phyloP scores from a whole-genome alignment of 2,113 vertebrate genomes.

The Platycercus adscitus region DNA sequence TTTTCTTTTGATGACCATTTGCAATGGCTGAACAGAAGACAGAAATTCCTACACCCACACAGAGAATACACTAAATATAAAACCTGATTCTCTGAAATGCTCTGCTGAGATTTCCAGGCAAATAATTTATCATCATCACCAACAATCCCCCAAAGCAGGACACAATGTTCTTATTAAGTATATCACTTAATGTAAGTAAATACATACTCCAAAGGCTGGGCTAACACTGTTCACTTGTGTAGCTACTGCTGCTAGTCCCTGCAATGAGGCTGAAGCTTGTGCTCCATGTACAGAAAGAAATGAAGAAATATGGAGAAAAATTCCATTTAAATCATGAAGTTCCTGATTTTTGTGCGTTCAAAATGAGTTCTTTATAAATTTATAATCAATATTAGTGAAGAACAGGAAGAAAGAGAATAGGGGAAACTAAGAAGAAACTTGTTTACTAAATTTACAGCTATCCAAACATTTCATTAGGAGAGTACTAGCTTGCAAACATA shows the following conservation, averaged over 20 bases:
- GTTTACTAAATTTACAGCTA: slow-evolving; percentile 1
- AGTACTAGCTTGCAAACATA: neutral
- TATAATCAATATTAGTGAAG: neutral
- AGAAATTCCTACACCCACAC: neutral
- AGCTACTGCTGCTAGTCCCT: neutral
- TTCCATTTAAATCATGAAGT: neutral
- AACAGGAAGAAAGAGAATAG: neutral
- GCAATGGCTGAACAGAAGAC: neutral
- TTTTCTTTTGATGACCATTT: neutral
- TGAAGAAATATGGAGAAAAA: neutral
- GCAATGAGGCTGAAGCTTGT: neutral
- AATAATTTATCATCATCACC: neutral
- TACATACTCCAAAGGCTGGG: neutral
- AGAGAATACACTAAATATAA: neutral
- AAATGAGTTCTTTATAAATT: neutral
- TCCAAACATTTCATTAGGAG: neutral
- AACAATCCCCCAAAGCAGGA: neutral
- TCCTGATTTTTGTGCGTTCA: neutral
- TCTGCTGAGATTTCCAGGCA: neutral
- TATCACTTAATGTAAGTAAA: neutral
- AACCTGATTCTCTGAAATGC: neutral
- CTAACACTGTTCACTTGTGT: neutral
- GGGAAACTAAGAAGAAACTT: neutral
- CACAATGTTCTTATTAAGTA: neutral
- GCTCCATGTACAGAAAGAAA: neutral